Evolutionary conservation across 2,113 vertebrate species (phyloP).

Genomic region (Spermophilus dauricus): DNA sequence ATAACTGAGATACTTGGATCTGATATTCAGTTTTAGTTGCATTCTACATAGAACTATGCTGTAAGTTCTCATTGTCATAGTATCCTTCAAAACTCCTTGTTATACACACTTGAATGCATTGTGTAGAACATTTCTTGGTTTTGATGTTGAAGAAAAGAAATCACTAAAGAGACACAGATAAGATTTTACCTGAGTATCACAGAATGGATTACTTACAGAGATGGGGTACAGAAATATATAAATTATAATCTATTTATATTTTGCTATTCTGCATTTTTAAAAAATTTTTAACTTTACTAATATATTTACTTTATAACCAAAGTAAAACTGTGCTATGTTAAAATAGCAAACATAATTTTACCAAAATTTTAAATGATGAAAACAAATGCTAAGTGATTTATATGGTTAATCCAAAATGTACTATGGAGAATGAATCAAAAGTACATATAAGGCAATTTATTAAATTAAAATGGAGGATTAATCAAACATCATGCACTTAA

Average conservation of each 20-base stretch:
- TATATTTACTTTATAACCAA: not conserved
- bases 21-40: not conserved
- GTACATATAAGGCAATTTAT: not conserved
- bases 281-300: not conserved
- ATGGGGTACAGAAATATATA: not conserved
- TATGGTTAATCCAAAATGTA: not conserved
- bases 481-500: not conserved
- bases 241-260: not conserved
- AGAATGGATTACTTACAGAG: not conserved
- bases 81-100: not conserved
- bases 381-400: not conserved
- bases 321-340: not conserved
- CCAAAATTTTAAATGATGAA: not conserved
- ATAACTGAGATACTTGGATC: not conserved
- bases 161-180: not conserved
- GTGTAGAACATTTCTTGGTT: not conserved
- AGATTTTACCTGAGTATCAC: not conserved
- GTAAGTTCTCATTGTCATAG: not conserved
- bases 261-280: not conserved
- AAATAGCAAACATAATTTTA: not conserved
- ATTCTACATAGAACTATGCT: not conserved
- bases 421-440: not conserved
- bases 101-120: not conserved
- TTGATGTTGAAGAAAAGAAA: not conserved
- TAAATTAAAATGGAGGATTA: not conserved